Evolutionary conservation across 2,113 vertebrate species (phyloP).

Genomic region (Pampusana beccarii): DNA sequence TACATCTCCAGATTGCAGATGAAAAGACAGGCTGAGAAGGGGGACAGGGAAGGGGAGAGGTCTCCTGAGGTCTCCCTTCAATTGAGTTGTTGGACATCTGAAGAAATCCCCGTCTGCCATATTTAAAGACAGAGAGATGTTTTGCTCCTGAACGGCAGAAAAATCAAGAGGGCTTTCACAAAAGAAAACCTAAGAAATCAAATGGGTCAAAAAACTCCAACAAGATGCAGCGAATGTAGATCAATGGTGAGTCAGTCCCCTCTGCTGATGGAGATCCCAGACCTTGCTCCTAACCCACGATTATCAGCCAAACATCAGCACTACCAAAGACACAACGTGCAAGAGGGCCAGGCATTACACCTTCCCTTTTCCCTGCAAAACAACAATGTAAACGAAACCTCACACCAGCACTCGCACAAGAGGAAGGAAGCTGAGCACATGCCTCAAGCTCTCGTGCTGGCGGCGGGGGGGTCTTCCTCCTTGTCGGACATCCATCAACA

Average conservation of each 20-base stretch:
- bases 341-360: not conserved
- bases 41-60: conserved; percentile 28
- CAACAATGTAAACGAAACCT: conserved; percentile 18
- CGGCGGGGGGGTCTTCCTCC: not conserved
- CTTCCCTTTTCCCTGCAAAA: conserved; percentile 15
- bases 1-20: conserved; percentile 68
- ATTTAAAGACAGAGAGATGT: conserved; percentile 57
- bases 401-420: not conserved
- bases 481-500: conserved; percentile 3
- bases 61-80: conserved; percentile 44
- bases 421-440: conserved; percentile 48
- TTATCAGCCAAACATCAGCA: not conserved
- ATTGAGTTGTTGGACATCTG: conserved; percentile 55
- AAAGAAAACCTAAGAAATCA: conserved; percentile 54
- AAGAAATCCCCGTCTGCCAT: conserved; percentile 52
- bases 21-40: conserved; percentile 58
- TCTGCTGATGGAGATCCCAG: conserved; percentile 29
- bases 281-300: not conserved
- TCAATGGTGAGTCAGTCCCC: not conserved
- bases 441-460: not conserved
- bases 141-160: conserved; percentile 51
- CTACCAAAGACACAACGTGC: not conserved
- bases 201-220: conserved; percentile 39
- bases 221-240: not conserved
- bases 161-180: conserved; percentile 43